Evolutionary conservation across 53 echinoderm and acorn worm species (phyloP).

Genomic region (Patiria pectinifera): DNA sequence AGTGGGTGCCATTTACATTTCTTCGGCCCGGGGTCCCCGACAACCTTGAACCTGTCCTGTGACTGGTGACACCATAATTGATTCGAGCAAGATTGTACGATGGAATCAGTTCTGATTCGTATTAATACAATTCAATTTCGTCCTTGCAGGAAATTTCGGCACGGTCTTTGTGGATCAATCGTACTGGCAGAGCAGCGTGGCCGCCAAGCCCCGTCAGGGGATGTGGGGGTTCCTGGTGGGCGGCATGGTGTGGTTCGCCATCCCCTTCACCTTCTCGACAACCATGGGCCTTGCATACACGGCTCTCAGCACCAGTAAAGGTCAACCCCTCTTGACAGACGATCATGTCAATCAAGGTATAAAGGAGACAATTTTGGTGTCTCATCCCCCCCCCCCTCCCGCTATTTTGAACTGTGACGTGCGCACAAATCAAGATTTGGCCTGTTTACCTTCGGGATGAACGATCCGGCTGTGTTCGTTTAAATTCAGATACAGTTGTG

Average conservation of each 20-base stretch:
- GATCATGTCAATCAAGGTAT: conserved; percentile 81
- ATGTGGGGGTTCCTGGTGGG: conserved; percentile 98
- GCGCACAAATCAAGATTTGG: too few relatives aligned
- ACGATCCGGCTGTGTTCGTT: too few relatives aligned
- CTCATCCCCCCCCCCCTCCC: too few relatives aligned
- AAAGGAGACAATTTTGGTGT: neutral
- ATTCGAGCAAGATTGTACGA: too few relatives aligned
- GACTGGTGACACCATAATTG: too few relatives aligned
- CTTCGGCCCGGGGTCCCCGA: too few relatives aligned
- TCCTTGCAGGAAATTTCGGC: conserved; percentile 86
- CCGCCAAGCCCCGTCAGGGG: conserved; percentile 94
- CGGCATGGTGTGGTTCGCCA: conserved; percentile 97
- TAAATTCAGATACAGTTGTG: too few relatives aligned
- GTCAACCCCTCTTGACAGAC: conserved; percentile 69
- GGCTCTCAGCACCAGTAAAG: conserved; percentile 78
- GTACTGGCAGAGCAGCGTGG: conserved; percentile 99
- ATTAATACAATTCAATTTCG: neutral
- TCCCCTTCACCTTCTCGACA: conserved; percentile 94
- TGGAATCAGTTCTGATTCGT: neutral
- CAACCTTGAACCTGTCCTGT: too few relatives aligned
- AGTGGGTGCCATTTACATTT: too few relatives aligned
- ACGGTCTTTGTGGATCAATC: conserved; percentile 99
- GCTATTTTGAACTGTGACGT: too few relatives aligned
- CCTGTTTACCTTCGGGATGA: too few relatives aligned
- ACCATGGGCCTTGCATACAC: conserved; percentile 96